Evolutionary conservation across 2,888 invertebrate genomes (phyloP).

Genomic region (Phragmatobia fuliginosa): DNA sequence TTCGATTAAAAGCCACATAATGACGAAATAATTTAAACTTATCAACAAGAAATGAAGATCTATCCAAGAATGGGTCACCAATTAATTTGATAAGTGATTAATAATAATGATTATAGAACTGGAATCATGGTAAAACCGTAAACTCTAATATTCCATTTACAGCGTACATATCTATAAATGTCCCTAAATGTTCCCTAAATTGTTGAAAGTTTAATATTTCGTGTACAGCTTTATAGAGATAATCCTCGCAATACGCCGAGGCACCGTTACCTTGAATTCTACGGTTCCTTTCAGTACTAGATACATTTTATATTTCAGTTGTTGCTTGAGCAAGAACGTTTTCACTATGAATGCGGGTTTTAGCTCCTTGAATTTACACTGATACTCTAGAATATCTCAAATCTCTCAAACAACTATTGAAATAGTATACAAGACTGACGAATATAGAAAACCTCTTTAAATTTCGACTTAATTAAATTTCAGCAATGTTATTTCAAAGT

Average conservation of each 20-base stretch:
- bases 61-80: no score
- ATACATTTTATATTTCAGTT: conserved; percentile 48
- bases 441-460: background rate
- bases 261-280: conserved; percentile 26
- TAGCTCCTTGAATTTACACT: conserved; percentile 31
- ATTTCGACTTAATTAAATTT: background rate
- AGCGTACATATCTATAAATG: conserved; percentile 36
- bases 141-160: no score
- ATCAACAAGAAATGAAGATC: no score
- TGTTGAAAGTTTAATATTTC: conserved; percentile 55
- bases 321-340: conserved; percentile 36
- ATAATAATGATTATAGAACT: no score
- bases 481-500: background rate
- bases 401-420: background rate
- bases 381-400: conserved; percentile 19
- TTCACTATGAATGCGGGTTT: conserved; percentile 22
- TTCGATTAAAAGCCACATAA: no score
- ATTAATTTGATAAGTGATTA: no score
- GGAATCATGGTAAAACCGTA: no score
- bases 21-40: no score
- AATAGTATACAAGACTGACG: background rate
- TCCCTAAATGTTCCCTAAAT: conserved; percentile 40
- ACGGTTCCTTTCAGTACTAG: conserved; percentile 38
- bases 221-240: conserved; percentile 51
- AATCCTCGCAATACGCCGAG: conserved; percentile 47